Percentiles rank a stretch among this genome's conserved stretches.
Conservation (phyloP, 1,140 invertebrate species). For the Cydia splendana region DNA sequence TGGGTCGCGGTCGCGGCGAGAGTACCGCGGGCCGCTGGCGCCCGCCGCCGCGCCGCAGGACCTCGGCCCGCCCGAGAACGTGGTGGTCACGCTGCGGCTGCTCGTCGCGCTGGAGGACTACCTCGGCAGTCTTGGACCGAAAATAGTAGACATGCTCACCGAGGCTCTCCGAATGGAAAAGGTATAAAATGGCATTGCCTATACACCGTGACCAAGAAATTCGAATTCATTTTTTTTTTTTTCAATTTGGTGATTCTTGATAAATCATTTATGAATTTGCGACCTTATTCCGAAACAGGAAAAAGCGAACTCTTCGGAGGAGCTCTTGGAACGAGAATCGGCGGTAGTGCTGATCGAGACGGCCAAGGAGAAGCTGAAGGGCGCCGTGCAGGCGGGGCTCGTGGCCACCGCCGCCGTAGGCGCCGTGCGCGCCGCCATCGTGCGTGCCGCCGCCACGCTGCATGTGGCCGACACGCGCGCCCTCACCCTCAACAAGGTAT, state of each 20-base stretch:
- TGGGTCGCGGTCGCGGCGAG: conserved; percentile 34
- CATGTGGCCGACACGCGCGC: conserved; percentile 82
- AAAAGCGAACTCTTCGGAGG: conserved; percentile 86
- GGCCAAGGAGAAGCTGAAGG: conserved; percentile 91
- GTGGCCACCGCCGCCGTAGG: conserved; percentile 83
- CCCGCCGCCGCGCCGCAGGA: conserved; percentile 41
- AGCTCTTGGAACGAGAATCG: conserved; percentile 84
- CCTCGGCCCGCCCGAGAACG: conserved; percentile 70
- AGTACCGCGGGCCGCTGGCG: not conserved
- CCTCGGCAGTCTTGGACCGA: conserved; percentile 89
- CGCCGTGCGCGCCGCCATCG: conserved; percentile 80
- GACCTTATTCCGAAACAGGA: conserved; percentile 49
- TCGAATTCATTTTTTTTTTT: no score
- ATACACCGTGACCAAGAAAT: no score
- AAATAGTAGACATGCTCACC: conserved; percentile 86
- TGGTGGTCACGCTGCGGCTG: conserved; percentile 86
- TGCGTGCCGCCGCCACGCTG: conserved; percentile 84
- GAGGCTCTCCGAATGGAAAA: conserved; percentile 89
- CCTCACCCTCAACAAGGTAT: conserved; percentile 35
- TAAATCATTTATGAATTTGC: not conserved
- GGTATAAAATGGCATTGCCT: conserved; percentile 44
- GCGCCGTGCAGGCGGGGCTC: conserved; percentile 88
- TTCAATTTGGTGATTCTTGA: no score
- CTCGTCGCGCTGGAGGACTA: conserved; percentile 90
- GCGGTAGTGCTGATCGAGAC: conserved; percentile 89